Base-by-base conservation (phyloP, 2,797 vertebrate species). In the Siniperca obscura region DNA sequence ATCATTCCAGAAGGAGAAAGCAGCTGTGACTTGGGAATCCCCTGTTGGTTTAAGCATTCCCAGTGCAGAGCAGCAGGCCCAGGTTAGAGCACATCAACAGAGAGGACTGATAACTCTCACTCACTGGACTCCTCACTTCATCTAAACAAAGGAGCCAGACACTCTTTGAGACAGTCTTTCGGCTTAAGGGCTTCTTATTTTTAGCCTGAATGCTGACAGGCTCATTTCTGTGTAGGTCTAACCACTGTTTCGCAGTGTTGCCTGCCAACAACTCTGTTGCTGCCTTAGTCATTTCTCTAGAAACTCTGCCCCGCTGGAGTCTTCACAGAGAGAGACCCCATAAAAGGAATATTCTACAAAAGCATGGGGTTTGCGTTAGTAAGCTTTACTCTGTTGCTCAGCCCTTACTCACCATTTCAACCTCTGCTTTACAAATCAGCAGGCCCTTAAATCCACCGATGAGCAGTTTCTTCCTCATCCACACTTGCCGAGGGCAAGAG, bases 21-120 rank as follows among this genome's bases (percentile, higher is more conserved):
- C 94, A 95, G 94, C 94, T 95, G 94, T 72, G 89, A 86, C 83
- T 89, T 4, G 76, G 94, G 92, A 95, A 92, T 94, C 86, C 94
- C 94, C 93, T 80, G 72, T 77, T 87, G 90, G 87, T 87, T 93
- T 86, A 76, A 90, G 85, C 81, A 80, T 93, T 94, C 88, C 86
- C 80, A 75, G 74, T 27, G 14, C 78, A 34, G 73, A 81, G 61
- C 78, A 73, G 78, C 50, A 36, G 86, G 81, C 82, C 86, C 87
- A 84, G 79, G 91, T 89, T 84, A 62, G 56, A 70, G 85, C 68
- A 71, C 70, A 84, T 82, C 75, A 76, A 72, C 80, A 79, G 69
- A 76, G 48, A 78, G 77, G 70, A 84, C 81, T 92, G 90, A 93
- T 92, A 91, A 91, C 83, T 76, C 87, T 80, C 84, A 65, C 83